Conservation (phyloP, 2,113 vertebrate genomes). For the Scalopus aquaticus region DNA sequence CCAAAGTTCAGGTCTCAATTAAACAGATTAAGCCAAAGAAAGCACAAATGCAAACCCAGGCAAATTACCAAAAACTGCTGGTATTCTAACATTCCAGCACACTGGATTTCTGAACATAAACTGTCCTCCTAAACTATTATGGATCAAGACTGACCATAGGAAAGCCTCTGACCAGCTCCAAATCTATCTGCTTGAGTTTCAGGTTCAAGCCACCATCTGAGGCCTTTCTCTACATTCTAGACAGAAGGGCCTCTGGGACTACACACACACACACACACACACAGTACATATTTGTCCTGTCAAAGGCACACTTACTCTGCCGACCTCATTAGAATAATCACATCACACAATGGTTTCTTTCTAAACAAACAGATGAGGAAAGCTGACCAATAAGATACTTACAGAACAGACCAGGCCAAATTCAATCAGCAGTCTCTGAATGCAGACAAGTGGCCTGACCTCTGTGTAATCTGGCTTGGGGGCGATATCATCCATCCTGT, state of each 20-base stretch:
- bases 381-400: slow-evolving; percentile 85
- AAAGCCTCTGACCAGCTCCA: slow-evolving; percentile 82
- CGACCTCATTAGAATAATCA: slow-evolving; percentile 89
- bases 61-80: slow-evolving; percentile 82
- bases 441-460: slow-evolving; percentile 85
- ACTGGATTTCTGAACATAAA: slow-evolving; percentile 80
- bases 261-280: no score
- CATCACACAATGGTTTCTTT: slow-evolving; percentile 93
- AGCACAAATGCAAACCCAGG: slow-evolving; percentile 83
- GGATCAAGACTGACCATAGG: slow-evolving; percentile 76
- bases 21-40: slow-evolving; percentile 87
- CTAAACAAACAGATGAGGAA: slow-evolving; percentile 92
- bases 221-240: neutral
- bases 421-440: slow-evolving; percentile 84
- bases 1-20: slow-evolving; percentile 84
- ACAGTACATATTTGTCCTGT: slow-evolving; percentile 85
- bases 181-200: slow-evolving; percentile 80
- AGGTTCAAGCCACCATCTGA: neutral
- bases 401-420: slow-evolving; percentile 79
- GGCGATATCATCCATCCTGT: slow-evolving; percentile 87
- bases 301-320: slow-evolving; percentile 85
- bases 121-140: slow-evolving; percentile 81
- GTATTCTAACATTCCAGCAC: slow-evolving; percentile 67
- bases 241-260: neutral
- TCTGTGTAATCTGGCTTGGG: slow-evolving; percentile 84